Evolutionary conservation across 2,888 invertebrate species (phyloP), one percentile per base, ranked within the genome.

Genomic region (Alloplasta piceator): DNA sequence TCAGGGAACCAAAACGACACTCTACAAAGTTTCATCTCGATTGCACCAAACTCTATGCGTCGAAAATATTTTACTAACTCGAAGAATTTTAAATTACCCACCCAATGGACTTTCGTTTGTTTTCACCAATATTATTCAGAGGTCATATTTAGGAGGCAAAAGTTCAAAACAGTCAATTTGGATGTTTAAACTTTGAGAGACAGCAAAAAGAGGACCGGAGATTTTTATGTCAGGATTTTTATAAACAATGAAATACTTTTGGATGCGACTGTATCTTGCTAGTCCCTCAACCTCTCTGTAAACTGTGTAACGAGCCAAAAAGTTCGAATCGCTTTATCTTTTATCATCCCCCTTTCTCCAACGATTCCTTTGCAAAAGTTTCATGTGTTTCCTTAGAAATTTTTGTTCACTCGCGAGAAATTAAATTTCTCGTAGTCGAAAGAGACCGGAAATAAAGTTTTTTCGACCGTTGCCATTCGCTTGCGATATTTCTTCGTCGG

Each of bases 1-100:
- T 79, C 73, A 70, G 64, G 64, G 78, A 79, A 74, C 78, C 58
- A 38, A 41, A 50, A 58, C 63, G 68, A 58, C 43, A 58, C 38
- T 79, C 64, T 48, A 56, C 56, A 79, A 74, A 79, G 64, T 74
- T 74, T 58, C 63, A 4, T 70, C 48, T 10, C 9, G 9, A 68
- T 60, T 61, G 46, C 14, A 68, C 56, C 12, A 26, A 43, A 68
- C 41, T 26, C 41, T 10, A 7, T 6, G 26, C n/a, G 6, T 43
- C 43, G 41, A 68, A 68, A 55, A 12, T 56, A 6, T 68, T 43
- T 36, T n/a, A 56, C 38, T 10, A 6, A 10, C 1, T 7, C 5
- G 16, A 38, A 58, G 4, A 58, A 38, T 38, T 58, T 16, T 3
- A 6, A 52, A 7, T 5, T 26, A 26, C 26, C 26, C 26, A 26